phyloP scores from a whole-genome alignment of 2,797 vertebrate species.

The Oryzias dopingdopingensis region DNA sequence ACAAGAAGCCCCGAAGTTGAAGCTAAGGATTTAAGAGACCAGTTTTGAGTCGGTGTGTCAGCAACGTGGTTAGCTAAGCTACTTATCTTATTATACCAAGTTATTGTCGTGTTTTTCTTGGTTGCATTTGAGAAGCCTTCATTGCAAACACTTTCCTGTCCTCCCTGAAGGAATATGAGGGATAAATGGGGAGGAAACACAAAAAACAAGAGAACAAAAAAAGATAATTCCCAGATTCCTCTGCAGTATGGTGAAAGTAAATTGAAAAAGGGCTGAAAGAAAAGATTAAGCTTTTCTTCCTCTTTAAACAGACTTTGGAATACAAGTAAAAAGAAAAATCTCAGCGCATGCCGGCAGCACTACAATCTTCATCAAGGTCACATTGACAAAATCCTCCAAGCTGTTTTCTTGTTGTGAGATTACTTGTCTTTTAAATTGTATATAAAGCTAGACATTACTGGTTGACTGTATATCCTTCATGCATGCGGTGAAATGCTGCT shows the following conservation, averaged over 20 bases:
- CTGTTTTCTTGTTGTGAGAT: conserved; percentile 2
- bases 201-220: conserved; percentile 49
- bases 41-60: conserved; percentile 57
- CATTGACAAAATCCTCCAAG: conserved; percentile 18
- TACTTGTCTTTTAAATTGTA: too few relatives aligned
- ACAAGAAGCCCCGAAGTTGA: conserved; percentile 54
- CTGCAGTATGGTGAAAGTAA: conserved; percentile 29
- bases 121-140: conserved; percentile 47
- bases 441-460: too few relatives aligned
- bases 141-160: conserved; percentile 32
- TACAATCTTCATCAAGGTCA: conserved; percentile 39
- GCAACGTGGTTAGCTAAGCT: conserved; percentile 62
- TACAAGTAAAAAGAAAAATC: conserved; percentile 9
- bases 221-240: conserved; percentile 48
- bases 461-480: too few relatives aligned
- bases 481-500: too few relatives aligned
- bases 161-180: conserved; percentile 38
- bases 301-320: conserved; percentile 19
- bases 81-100: conserved; percentile 60
- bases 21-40: conserved; percentile 42
- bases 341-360: neutral
- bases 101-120: conserved; percentile 59
- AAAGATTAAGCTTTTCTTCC: conserved; percentile 35
- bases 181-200: conserved; percentile 30
- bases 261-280: conserved; percentile 26